These are phyloP conservation scores for Manis crassicaudata DNA, from an alignment of 2,797 vertebrate species.

Conservation along the genomic window DNA sequence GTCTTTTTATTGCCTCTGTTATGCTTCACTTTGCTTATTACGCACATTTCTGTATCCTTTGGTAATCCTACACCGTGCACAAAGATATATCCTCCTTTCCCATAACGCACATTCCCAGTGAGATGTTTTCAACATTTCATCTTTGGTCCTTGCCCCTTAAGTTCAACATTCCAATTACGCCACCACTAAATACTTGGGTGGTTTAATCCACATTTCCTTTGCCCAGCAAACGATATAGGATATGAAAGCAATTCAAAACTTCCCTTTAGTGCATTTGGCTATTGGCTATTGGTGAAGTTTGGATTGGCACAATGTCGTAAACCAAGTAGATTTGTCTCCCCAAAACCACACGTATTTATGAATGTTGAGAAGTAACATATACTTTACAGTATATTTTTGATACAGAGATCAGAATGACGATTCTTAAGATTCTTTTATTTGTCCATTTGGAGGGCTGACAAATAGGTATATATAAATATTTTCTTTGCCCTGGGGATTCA, in stretches of 20 bases:
- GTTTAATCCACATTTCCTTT: not conserved
- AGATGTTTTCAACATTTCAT: not conserved
- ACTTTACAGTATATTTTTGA: not conserved
- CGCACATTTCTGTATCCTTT: not conserved
- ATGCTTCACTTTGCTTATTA: not conserved
- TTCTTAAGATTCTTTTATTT: not conserved
- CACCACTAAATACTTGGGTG: not conserved
- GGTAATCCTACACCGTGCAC: not conserved
- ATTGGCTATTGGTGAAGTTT: not conserved
- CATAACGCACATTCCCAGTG: not conserved
- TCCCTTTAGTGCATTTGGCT: not conserved
- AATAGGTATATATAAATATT: not conserved
- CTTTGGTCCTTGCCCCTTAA: not conserved
- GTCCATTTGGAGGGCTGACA: not conserved
- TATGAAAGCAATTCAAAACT: not conserved
- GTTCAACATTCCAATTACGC: not conserved
- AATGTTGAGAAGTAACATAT: not conserved
- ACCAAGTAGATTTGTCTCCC: not conserved
- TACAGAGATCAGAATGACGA: not conserved
- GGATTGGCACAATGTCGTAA: not conserved
- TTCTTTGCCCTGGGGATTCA: not conserved
- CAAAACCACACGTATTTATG: not conserved
- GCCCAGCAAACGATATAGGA: not conserved
- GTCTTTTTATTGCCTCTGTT: not conserved
- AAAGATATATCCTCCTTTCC: not conserved